Percentiles rank a stretch among this genome's conserved stretches.
Evolutionary conservation across 64 coral and sea anemone species (phyloP).

Genomic region (Acropora tenuis): DNA sequence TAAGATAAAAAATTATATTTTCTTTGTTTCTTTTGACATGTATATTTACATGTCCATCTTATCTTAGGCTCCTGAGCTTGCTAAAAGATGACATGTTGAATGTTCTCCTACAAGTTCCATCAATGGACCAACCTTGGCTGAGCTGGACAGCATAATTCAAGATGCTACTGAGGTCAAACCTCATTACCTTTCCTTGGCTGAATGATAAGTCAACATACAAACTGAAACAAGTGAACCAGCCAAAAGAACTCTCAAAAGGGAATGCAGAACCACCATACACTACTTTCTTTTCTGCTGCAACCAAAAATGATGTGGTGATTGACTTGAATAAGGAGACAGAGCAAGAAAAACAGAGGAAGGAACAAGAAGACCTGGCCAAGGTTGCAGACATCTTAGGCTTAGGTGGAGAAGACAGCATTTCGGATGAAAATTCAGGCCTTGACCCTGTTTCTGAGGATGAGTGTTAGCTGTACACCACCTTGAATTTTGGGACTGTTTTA

Average conservation of each 20-base stretch:
- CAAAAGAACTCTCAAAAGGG: neutral
- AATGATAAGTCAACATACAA: slow-evolving; percentile 31
- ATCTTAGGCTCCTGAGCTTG: slow-evolving; percentile 23
- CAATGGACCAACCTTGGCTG: slow-evolving; percentile 11
- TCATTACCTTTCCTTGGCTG: slow-evolving; percentile 27
- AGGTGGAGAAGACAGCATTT: neutral
- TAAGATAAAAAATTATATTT: slow-evolving; percentile 13
- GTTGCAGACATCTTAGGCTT: neutral
- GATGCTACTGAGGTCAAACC: neutral
- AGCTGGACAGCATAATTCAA: slow-evolving; percentile 22
- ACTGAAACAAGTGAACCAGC: slow-evolving; percentile 21
- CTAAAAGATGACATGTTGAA: slow-evolving; percentile 34
- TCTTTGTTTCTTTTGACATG: neutral
- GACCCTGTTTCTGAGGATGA: slow-evolving; percentile 17
- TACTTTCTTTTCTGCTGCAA: neutral
- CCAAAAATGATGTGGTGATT: neutral
- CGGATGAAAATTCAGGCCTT: slow-evolving; percentile 39
- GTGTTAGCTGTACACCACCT: neutral
- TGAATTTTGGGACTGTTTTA: neutral
- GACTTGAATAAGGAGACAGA: neutral
- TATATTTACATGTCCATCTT: slow-evolving; percentile 7
- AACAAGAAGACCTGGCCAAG: neutral
- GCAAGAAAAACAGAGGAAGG: neutral
- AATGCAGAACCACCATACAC: neutral
- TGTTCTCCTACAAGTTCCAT: slow-evolving; percentile 36